Conservation (phyloP, 35 echinoderm and acorn worm species). For the Apostichopus parvimensis region DNA sequence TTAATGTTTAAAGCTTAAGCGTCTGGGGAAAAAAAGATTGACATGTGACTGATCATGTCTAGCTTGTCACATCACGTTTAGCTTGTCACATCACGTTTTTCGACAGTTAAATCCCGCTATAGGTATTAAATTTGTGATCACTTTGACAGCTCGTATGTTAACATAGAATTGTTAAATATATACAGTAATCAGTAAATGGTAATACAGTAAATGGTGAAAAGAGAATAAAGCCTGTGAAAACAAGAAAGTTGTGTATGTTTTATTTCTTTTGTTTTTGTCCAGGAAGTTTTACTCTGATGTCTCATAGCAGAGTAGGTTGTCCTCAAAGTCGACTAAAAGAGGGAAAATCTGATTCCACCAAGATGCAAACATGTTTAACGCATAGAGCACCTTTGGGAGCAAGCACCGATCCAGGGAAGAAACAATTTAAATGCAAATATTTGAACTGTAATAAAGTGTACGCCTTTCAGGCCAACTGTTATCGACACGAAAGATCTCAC, state of each 20-base stretch:
- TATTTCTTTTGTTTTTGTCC: conserved; percentile 19
- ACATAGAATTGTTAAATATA: no score
- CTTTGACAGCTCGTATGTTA: no score
- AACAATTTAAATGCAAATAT: conserved; percentile 22
- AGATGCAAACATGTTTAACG: neutral
- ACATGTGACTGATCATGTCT: no score
- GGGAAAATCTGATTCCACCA: neutral
- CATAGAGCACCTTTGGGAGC: neutral
- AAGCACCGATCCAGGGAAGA: neutral
- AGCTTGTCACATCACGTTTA: no score
- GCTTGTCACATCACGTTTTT: no score
- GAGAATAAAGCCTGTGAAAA: neutral
- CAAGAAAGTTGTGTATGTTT: neutral
- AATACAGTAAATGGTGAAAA: no score
- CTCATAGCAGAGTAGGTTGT: neutral
- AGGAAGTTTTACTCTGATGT: conserved; percentile 7
- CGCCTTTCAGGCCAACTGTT: neutral
- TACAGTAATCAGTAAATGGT: no score
- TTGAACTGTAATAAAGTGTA: neutral
- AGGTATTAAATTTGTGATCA: no score
- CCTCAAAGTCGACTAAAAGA: neutral
- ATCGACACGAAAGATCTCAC: neutral
- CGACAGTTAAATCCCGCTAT: no score
- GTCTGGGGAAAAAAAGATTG: no score
- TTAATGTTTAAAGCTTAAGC: no score